A percentile compares a stretch with the other conserved stretches of the same genome.
phyloP scores from a whole-genome alignment of 1,140 invertebrate genomes.

The Drosophila cardini region DNA sequence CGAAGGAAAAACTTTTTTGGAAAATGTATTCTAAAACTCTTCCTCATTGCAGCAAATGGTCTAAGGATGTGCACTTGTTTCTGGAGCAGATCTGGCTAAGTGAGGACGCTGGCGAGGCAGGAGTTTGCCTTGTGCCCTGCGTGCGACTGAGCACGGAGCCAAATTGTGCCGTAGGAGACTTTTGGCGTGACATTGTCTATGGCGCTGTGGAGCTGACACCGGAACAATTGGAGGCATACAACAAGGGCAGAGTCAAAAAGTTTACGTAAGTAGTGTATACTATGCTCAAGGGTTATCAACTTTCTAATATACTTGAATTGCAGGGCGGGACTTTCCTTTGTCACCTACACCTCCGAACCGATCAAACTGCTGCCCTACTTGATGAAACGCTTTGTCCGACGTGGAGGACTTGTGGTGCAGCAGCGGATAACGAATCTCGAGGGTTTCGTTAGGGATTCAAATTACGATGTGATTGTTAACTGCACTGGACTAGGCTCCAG shows the following conservation, averaged over 20 bases:
- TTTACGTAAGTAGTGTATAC: conserved; percentile 85
- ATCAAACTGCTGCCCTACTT: conserved; percentile 87
- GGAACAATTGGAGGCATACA: conserved; percentile 85
- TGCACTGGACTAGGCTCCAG: conserved; percentile 88
- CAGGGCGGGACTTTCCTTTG: conserved; percentile 87
- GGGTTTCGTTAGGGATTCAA: conserved; percentile 84
- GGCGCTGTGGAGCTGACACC: conserved; percentile 86
- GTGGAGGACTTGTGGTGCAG: conserved; percentile 86
- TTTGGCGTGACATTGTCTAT: conserved; percentile 87
- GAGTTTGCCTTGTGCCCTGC: conserved; percentile 87
- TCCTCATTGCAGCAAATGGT: conserved; percentile 87
- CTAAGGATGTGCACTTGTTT: conserved; percentile 87
- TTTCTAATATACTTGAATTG: conserved; percentile 9
- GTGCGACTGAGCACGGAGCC: conserved; percentile 84
- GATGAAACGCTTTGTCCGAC: conserved; percentile 86
- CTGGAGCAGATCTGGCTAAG: conserved; percentile 88
- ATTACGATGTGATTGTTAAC: conserved; percentile 90
- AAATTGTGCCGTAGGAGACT: conserved; percentile 57
- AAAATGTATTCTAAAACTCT: neutral
- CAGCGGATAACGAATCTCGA: conserved; percentile 86
- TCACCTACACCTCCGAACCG: conserved; percentile 88
- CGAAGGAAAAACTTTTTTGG: neutral
- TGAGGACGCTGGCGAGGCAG: conserved; percentile 86
- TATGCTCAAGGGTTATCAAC: neutral
- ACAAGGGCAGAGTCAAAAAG: conserved; percentile 82